Base-by-base conservation (phyloP, 2,113 vertebrate species). In the Piaya cayana region DNA sequence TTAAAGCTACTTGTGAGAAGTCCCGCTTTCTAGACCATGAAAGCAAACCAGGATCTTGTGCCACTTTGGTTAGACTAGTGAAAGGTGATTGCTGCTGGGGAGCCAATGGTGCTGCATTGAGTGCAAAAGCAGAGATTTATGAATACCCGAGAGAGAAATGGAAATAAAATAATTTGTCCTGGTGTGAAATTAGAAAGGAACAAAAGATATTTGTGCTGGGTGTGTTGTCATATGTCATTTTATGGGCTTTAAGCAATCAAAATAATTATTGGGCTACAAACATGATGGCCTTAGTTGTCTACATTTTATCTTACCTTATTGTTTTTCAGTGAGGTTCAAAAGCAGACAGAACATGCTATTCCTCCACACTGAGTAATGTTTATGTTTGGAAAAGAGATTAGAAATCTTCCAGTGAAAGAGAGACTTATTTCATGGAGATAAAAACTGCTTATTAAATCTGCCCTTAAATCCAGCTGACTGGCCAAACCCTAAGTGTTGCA, bases 321-420 rank as follows among this genome's bases (percentile, higher is more conserved):
- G 75, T 85, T 94, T 95, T 88, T 86, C 88, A 86, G 62, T 90
- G 71, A 70, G 43, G 22, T 72, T 95, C 43, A 84, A 90, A 90
- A 79, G 27, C 70, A 94, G 58, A 76, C 22, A 80, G 93, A 89
- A 93, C 74, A 85, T 86, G 86, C 36, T 94, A 68, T 94, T 96
- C 93, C 62, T 81, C 47, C 5, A 2, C 62, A 56, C 27, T 84
- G 49, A 84, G 72, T 53, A 64, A 84, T 79, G 80, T 93, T 88
- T 93, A 71, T 71, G 58, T 93, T 95, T 96, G 72, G 80, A 93
- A 92, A 86, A 37, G 58, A 93, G 83, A 94, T 93, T 64, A 94
- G 82, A 88, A 78, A 85, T 84, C 85, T 86, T 62, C 27, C 27
- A 76, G 79, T 81, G 82, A 93, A 90, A 75, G 69, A 87, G 36